Conservation (phyloP, 2,797 vertebrate species). For the Oophaga sylvatica region DNA sequence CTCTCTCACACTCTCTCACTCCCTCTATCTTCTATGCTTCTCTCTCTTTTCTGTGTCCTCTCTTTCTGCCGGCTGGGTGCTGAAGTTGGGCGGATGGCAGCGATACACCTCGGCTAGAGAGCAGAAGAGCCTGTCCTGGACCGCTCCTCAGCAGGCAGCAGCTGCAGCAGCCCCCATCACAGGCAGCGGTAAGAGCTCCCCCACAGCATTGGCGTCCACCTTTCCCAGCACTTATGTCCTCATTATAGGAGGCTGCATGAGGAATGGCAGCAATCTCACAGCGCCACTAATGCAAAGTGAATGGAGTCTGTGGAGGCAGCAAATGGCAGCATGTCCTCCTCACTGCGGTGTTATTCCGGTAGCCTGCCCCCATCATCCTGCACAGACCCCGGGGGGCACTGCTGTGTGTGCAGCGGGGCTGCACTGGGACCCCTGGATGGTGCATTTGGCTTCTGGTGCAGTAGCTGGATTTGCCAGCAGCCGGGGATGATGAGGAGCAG, state of each 20-base stretch:
- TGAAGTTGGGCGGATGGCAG: conserved; percentile 98
- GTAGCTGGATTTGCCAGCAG: conserved; percentile 37
- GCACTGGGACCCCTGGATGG: conserved; percentile 22
- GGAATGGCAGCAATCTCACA: background rate
- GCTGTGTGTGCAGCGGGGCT: background rate
- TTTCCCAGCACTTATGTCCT: conserved; percentile 67
- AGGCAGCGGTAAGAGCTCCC: conserved; percentile 72
- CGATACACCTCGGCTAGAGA: conserved; percentile 83
- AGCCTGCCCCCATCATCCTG: background rate
- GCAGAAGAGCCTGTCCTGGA: conserved; percentile 65
- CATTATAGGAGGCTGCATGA: conserved; percentile 61
- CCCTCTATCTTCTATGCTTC: conserved; percentile 26
- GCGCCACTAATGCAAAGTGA: background rate
- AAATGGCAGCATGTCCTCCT: conserved; percentile 10
- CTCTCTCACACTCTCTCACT: conserved; percentile 58
- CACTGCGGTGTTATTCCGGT: background rate
- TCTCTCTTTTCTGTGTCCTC: conserved; percentile 48
- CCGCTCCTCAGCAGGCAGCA: conserved; percentile 65
- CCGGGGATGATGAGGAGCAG: no score
- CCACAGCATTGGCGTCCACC: background rate
- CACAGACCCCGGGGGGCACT: background rate
- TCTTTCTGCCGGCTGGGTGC: conserved; percentile 87
- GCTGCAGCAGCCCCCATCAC: conserved; percentile 63
- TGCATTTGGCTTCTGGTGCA: conserved; percentile 49
- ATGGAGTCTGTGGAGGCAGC: background rate